Evolutionary conservation across 2,888 invertebrate species (phyloP).

Genomic region (Pantelozetes paolii): DNA sequence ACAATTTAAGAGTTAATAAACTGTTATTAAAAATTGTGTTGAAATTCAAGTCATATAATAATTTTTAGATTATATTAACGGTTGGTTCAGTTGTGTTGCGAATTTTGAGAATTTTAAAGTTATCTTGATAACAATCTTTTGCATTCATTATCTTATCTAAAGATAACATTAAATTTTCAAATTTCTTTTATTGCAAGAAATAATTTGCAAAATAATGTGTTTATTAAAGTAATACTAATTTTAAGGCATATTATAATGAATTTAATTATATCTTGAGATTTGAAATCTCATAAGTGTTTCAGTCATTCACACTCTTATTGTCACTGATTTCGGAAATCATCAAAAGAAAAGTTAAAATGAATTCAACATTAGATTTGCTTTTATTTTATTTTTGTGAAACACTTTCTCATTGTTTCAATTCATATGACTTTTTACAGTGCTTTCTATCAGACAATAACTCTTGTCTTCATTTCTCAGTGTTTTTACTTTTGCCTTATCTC

Average conservation of each 20-base stretch:
- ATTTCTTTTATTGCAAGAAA: too few species aligned
- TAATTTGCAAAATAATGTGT: too few species aligned
- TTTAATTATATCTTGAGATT: background rate
- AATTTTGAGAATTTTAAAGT: too few species aligned
- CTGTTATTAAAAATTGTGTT: too few species aligned
- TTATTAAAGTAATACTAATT: too few species aligned
- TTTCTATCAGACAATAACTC: background rate
- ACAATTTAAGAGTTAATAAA: too few species aligned
- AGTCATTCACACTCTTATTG: background rate
- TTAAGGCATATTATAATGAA: background rate
- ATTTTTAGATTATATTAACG: too few species aligned
- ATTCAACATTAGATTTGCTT: background rate
- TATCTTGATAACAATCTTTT: too few species aligned
- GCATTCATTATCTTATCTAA: too few species aligned
- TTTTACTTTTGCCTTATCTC: background rate
- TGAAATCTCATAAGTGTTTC: background rate
- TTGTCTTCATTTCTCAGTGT: background rate
- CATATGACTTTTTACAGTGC: background rate
- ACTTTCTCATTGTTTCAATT: background rate
- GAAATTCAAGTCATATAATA: too few species aligned
- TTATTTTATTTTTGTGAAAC: background rate
- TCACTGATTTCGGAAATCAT: constrained; percentile 19
- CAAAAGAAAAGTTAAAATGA: background rate
- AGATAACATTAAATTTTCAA: too few species aligned
- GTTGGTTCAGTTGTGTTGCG: too few species aligned